Percentiles rank a stretch among this genome's conserved stretches.
Conservation (phyloP, 2,888 invertebrate species). For the Eremobia ochroleuca region DNA sequence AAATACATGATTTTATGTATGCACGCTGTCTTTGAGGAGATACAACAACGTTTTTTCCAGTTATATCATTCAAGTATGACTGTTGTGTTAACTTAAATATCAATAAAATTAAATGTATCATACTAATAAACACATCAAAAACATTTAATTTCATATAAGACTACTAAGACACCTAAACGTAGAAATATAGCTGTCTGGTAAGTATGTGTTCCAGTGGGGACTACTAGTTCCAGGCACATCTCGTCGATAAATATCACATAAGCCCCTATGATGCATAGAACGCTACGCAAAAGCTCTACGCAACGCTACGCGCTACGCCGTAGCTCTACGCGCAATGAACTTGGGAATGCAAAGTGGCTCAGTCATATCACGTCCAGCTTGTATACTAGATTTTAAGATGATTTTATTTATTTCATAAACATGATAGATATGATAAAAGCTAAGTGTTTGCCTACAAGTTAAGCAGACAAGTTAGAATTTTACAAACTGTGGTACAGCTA, state of each 20-base stretch:
- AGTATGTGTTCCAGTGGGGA: neutral
- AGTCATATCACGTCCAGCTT: neutral
- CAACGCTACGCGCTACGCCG: slow-evolving; percentile 15
- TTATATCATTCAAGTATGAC: neutral
- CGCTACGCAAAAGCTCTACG: slow-evolving; percentile 11
- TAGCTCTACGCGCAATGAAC: slow-evolving; percentile 3
- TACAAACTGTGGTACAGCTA: neutral
- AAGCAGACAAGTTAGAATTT: neutral
- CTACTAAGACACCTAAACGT: neutral
- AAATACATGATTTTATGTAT: neutral
- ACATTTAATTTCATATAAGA: neutral
- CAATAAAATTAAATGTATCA: too few relatives aligned
- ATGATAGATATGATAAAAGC: neutral
- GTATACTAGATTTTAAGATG: neutral
- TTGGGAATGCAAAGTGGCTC: neutral
- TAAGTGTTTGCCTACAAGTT: neutral
- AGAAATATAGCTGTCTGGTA: neutral
- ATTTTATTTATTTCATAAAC: neutral
- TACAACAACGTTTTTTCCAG: neutral
- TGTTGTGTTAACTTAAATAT: neutral
- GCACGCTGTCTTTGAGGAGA: neutral
- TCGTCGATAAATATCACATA: neutral
- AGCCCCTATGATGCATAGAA: neutral
- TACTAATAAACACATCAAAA: neutral
- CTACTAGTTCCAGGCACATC: neutral